These are phyloP conservation scores for Sesamia nonagrioides DNA, from an alignment of 1,140 invertebrate species.

Conservation along the genomic window DNA sequence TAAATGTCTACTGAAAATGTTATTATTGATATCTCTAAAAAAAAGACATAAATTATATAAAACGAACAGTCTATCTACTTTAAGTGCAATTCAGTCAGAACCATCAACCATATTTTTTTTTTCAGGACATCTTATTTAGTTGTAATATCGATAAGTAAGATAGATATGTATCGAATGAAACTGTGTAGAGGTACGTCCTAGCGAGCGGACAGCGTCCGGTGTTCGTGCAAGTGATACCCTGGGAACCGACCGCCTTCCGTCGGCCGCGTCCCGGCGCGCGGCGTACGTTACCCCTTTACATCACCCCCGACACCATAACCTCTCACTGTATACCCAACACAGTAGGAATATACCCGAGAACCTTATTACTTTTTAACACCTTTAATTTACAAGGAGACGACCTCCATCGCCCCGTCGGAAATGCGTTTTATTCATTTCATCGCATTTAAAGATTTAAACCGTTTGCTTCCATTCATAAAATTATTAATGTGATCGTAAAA, in stretches of 20 bases:
- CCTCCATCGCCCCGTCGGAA: conserved; percentile 69
- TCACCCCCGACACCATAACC: conserved; percentile 56
- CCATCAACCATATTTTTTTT: neutral
- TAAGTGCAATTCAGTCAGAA: no score
- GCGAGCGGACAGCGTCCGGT: conserved; percentile 69
- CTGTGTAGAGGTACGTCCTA: conserved; percentile 30
- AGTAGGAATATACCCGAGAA: conserved; percentile 42
- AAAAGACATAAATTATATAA: no score
- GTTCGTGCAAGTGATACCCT: conserved; percentile 79
- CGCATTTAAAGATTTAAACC: conserved; percentile 79
- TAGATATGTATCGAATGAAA: conserved; percentile 41
- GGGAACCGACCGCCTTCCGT: conserved; percentile 79
- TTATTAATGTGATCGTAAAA: conserved; percentile 88
- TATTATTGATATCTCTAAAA: neutral
- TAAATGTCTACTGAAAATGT: neutral
- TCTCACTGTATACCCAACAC: conserved; percentile 51
- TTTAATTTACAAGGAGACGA: conserved; percentile 67
- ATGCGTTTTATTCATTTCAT: conserved; percentile 79
- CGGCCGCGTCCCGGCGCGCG: conserved; percentile 40
- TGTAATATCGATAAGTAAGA: conserved; percentile 42
- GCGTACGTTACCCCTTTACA: conserved; percentile 52
- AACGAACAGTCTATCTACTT: no score
- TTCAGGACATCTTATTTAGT: neutral
- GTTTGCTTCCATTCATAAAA: conserved; percentile 87
- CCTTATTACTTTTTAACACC: conserved; percentile 76